Evolutionary conservation across 1,140 invertebrate genomes (phyloP), one percentile per base, ranked within the genome.

Genomic region (Drosophila grimshawi): DNA sequence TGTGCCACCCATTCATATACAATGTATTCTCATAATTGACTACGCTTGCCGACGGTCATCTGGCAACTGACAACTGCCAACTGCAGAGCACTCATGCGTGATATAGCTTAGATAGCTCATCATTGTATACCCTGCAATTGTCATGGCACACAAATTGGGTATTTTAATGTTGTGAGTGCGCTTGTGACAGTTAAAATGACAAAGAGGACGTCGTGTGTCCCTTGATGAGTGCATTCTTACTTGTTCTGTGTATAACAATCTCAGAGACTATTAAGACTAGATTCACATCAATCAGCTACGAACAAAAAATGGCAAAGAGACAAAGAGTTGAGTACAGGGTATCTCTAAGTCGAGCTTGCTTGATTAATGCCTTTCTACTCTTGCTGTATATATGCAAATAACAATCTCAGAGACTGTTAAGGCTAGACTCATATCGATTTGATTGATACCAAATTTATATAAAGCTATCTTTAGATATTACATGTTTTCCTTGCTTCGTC

Each of bases 101-200:
- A 32, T 59, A 43, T 41, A 66, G 56, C n/a, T 63, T 57, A 85
- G 62, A 85, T 78, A 78, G 39, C 70, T 86, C 35, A 60, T 72
- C 85, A 71, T 70, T 62, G 33, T 59, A 48, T 73, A 77, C 71
- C 56, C 43, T 60, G 72, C 30, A 51, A 60, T 10, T 4, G 3
- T 27, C 3, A 10, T 43, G 10, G 10, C 39, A n/a, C 3, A n/a
- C 39, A 43, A n/a, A 43, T n/a, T 4, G 39, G 10, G 10, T 43
- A 41, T 19, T 19, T 19, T 19, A 19, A 19, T 19, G 19, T 19
- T 37, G 35, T 37, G 5, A 39, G 37, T 10, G 39, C 39, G 3
- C 39, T 2, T 2, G 2, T 10, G 7, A 10, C 39, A 10, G 8
- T 41, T 2, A 41, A 41, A 8, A 41, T 19, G 0, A 19, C 19